Evolutionary conservation across 2,113 vertebrate species (phyloP).

Genomic region (Pagrus major): DNA sequence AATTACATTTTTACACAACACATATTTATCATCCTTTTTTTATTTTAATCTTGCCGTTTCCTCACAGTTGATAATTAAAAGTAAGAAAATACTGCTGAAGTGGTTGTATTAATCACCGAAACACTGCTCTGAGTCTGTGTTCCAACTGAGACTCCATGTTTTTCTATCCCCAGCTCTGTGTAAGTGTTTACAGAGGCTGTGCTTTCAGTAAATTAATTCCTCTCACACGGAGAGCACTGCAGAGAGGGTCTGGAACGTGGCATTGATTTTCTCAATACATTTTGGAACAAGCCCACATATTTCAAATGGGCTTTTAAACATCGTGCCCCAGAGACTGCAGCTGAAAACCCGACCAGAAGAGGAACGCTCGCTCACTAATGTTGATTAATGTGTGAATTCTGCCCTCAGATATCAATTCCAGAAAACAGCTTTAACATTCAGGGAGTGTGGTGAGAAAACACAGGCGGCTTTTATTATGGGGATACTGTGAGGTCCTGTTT

Average conservation of each 20-base stretch:
- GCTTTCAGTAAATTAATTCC: conserved; percentile 4
- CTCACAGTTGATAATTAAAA: no score
- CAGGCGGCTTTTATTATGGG: conserved; percentile 15
- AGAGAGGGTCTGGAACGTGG: neutral
- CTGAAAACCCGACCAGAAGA: conserved; percentile 2
- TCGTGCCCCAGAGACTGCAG: conserved; percentile 23
- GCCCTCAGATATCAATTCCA: conserved; percentile 13
- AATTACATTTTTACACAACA: neutral
- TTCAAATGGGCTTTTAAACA: conserved; percentile 42
- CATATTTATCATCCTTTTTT: no score
- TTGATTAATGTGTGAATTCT: conserved; percentile 36
- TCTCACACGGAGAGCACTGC: neutral
- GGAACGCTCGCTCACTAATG: neutral
- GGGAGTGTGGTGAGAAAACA: neutral
- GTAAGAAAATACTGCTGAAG: neutral
- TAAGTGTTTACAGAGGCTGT: neutral
- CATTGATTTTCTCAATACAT: conserved; percentile 24
- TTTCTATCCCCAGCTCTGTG: neutral
- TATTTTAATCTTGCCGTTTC: no score
- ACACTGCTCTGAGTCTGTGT: no score
- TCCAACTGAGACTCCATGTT: neutral
- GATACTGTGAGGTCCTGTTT: neutral
- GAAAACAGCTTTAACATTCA: conserved; percentile 12
- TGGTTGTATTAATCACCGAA: neutral
- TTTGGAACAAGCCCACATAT: conserved; percentile 29